Evolutionary conservation across 92 coral and sea anemone genomes (phyloP), one percentile per base, ranked within the genome.

Genomic region (Diadumene lineata): DNA sequence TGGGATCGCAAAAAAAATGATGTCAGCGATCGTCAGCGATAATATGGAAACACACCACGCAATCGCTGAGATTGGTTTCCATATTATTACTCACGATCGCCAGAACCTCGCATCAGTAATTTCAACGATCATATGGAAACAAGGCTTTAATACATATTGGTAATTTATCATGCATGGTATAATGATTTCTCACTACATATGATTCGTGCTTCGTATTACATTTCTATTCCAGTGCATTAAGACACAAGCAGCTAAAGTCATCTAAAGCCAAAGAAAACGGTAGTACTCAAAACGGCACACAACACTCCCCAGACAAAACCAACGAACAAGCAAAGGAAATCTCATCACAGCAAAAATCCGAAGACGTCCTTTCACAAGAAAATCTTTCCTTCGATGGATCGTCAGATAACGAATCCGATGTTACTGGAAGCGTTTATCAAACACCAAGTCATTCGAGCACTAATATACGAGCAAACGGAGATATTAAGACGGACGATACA

Each of bases 341-440:
- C 11, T 44, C 25, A n/a, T 11, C 26, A 7, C 64, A 6, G 19
- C 9, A 21, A 6, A 38, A 38, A 38, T 2, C 65, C 6, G 50
- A 72, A 3, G 81, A 76, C 15, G 66, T 76, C 11, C 55, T 76
- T 3, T 76, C 81, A 6, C 81, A 51, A 38, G 81, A 76, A 43
- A 76, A 76, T 31, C 65, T 76, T 15, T 76, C 81, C 2, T 76
- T 18, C 17, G 50, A 76, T 15, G 81, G 65, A 7, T 51, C 43
- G 34, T 62, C 81, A 29, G 81, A 76, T 29, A 66, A 60, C 32
- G 81, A 76, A 7, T 32, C 48, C 9, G 77, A 72, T 31, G 0
- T 22, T 3, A 0, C 16, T 2, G 58, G 22, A 9, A 50, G 60
- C 30, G 57, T n/a, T 8, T 44, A 46, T 23, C 18, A 72, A 3